These are phyloP conservation scores for Euspilapteryx auroguttella DNA, from an alignment of 2,888 invertebrate species.

Conservation along the genomic window DNA sequence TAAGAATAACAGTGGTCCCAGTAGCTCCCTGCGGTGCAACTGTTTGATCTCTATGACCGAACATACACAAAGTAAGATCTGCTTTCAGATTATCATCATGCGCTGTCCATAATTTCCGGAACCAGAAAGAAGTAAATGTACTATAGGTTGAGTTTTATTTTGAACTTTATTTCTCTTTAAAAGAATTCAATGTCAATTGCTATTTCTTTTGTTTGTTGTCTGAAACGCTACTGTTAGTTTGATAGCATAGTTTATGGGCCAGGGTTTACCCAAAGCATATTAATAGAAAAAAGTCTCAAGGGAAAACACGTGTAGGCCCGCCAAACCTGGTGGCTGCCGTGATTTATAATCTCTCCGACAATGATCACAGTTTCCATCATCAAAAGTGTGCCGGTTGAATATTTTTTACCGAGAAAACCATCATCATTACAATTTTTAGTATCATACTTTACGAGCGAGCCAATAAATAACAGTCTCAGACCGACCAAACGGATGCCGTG, in stretches of 20 bases:
- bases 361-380: too few species aligned
- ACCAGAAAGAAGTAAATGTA: too few species aligned
- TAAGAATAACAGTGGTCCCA: constrained; percentile 16
- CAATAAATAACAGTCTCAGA: too few species aligned
- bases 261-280: constrained; percentile 25
- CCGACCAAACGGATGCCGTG: too few species aligned
- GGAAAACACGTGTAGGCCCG: constrained; percentile 23
- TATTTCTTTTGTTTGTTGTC: constrained; percentile 26
- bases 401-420: too few species aligned
- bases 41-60: constrained; percentile 17
- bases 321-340: constrained; percentile 24
- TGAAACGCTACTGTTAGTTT: constrained; percentile 31
- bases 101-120: constrained; percentile 14
- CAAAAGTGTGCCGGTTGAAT: too few species aligned
- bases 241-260: constrained; percentile 30
- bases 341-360: too few species aligned
- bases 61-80: constrained; percentile 17
- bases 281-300: constrained; percentile 23
- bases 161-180: too few species aligned
- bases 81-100: constrained; percentile 21
- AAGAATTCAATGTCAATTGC: too few species aligned
- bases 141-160: too few species aligned
- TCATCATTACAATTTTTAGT: too few species aligned
- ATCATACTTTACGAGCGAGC: too few species aligned
- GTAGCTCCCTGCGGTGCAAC: constrained; percentile 21